Percentiles rank a stretch among this genome's conserved stretches.
Evolutionary conservation across 2,888 invertebrate species (phyloP).

Genomic region (Drosophila robusta): DNA sequence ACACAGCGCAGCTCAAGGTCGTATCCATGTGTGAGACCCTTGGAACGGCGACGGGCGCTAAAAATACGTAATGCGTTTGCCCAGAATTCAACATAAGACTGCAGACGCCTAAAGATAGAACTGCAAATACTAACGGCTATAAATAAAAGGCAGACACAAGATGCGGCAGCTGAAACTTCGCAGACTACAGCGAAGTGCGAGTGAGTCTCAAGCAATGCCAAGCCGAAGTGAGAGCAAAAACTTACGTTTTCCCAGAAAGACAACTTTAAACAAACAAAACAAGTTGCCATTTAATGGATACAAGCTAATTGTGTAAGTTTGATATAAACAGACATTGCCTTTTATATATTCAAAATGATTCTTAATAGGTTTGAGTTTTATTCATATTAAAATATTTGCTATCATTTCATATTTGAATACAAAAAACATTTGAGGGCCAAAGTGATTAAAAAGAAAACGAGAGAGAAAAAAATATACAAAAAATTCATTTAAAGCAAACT

Average conservation of each 20-base stretch:
- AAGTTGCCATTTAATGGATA: conserved; percentile 2
- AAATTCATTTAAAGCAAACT: too few species aligned
- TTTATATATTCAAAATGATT: background rate
- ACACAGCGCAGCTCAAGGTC: conserved; percentile 57
- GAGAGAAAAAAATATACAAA: too few species aligned
- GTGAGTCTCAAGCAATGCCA: conserved; percentile 12
- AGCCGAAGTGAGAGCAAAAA: conserved; percentile 19
- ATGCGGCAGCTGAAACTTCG: conserved; percentile 51
- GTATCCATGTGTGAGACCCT: conserved; percentile 55
- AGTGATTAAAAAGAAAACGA: too few species aligned
- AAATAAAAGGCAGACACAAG: conserved; percentile 57
- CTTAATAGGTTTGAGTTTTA: background rate
- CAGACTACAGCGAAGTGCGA: conserved; percentile 22
- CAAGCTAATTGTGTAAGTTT: conserved; percentile 17
- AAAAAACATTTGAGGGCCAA: too few species aligned
- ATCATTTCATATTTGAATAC: too few species aligned
- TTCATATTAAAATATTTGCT: background rate
- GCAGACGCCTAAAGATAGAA: conserved; percentile 67
- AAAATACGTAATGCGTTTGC: conserved; percentile 63
- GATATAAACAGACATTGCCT: too few species aligned
- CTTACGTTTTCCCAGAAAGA: background rate
- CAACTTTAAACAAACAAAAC: conserved; percentile 2
- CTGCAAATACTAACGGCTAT: conserved; percentile 59
- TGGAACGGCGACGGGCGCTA: conserved; percentile 35
- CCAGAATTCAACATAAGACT: conserved; percentile 60